Evolutionary conservation across 2,888 invertebrate genomes (phyloP), one percentile per base, ranked within the genome.

Genomic region (Opisthograptis luteolata): DNA sequence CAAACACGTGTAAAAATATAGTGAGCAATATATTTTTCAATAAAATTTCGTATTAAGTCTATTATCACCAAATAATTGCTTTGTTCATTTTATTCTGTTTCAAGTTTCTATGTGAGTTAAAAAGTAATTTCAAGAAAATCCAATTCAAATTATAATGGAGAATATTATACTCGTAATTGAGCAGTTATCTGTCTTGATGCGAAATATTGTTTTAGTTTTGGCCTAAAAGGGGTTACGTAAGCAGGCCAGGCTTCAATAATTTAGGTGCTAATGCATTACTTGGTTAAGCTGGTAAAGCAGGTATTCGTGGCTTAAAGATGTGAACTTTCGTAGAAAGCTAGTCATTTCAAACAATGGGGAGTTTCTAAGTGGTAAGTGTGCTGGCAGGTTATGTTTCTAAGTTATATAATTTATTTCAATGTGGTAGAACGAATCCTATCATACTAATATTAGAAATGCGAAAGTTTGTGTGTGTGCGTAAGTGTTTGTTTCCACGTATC

Each of bases 171-270:
- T 42, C 54, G 47, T 47, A 28, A 50, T 42, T 55, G 47, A 30
- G 36, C 35, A 47, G 39, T 15, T 35, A 41, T 40, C 54, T 54
- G 30, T 13, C 37, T 42, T 12, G 12, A 25, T 39, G 25, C 40
- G 36, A 45, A 45, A 55, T 58, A 51, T 40, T 49, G 31, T 54
- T 45, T 54, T 27, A 41, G 44, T 57, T 55, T 48, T 32, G 24
- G 27, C 27, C 30, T 42, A 57, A 55, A 64, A 60, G 59, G 58
- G 55, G 56, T 52, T 51, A 46, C 52, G 40, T 51, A 47, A 54
- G 45, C 44, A 55, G 55, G 56, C 62, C 52, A 54, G 35, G 51
- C 50, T 57, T 47, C 52, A 66, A 57, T 63, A 66, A 54, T 46
- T 55, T 47, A 53, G 50, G 47, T 60, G 59, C 42, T 46, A 50